phyloP scores from a whole-genome alignment of 2,113 vertebrate species.

The Heteronetta atricapilla region DNA sequence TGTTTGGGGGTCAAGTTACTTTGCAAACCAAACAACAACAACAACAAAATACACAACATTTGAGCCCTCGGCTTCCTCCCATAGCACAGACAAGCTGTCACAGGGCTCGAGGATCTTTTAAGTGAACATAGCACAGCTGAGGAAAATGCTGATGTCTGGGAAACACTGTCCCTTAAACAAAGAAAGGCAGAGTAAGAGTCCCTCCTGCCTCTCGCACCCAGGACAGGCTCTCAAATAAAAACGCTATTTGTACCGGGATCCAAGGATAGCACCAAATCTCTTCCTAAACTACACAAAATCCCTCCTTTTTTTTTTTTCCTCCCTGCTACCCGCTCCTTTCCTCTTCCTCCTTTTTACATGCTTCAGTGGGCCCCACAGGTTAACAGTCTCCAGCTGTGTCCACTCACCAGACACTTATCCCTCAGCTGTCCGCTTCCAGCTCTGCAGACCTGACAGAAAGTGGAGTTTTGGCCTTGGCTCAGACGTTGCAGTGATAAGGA shows the following conservation, averaged over 20 bases:
- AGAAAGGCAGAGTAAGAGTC: background rate
- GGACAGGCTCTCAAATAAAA: background rate
- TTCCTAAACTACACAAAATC: background rate
- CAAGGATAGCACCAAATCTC: background rate
- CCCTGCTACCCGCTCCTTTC: background rate
- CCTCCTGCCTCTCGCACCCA: background rate
- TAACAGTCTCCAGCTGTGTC: constrained; percentile 33
- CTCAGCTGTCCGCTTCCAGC: constrained; percentile 7
- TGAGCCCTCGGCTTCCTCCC: background rate
- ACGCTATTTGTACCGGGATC: background rate
- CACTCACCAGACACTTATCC: constrained; percentile 9
- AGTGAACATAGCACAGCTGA: background rate
- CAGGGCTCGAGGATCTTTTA: background rate
- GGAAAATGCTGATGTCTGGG: background rate
- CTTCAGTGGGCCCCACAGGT: background rate
- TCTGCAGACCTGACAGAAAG: constrained; percentile 4
- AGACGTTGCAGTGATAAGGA: constrained; percentile 31
- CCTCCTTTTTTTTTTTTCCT: background rate
- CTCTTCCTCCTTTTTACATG: background rate
- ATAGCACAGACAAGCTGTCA: background rate
- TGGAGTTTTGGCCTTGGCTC: constrained; percentile 7
- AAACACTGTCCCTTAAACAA: background rate
- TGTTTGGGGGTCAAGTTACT: background rate
- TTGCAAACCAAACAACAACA: background rate
- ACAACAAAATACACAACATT: background rate